Base-by-base conservation (phyloP, 2,888 invertebrate species). In the Platycnemis pennipes region DNA sequence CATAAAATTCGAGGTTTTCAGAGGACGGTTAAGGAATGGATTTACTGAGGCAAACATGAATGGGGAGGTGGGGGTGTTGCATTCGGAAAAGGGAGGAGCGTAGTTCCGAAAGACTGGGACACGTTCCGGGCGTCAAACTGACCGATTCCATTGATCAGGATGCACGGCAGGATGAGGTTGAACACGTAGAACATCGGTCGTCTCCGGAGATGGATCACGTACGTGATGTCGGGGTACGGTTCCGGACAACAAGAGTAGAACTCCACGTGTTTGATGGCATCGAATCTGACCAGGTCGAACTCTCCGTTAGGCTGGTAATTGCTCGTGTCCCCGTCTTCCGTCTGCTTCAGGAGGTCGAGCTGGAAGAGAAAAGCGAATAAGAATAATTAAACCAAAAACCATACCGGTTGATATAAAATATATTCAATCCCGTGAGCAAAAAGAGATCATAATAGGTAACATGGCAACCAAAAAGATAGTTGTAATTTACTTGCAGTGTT, bases 231-330 rank as follows among this genome's bases (percentile, higher is more conserved):
- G 0, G 98, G 98, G 96, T 98, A 98, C 0, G 98, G 98, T 96
- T 98, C 98, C 95, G 98, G 97, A 95, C 98, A 98, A 96, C 98
- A 98, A 2, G 98, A 98, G 96, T 98, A 98, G 96, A 97, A 97
- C 96, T 98, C 97, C 94, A 98, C 97, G 96, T 98, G 98, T 95
- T 98, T 97, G 95, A 97, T 97, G 0, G 98, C 98, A 0, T 98
- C 97, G 96, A 98, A 98, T 96, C 98, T 98, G 95, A 98, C 97
- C 95, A 99, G 96, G 96, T 98, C 98, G 96, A 99, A 99, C 96
- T 99, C 99, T 0, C 98, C 98, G 96, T 99, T 99, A n/a, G 98
- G 98, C 96, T 99, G 98, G 96, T 99, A 99, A 97, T 99, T 99
- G 95, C 98, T 98, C 94, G 98, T 97, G 96, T 99, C 99, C 0